Conservation (phyloP, 2,797 vertebrate genomes). For the Mus spretus region DNA sequence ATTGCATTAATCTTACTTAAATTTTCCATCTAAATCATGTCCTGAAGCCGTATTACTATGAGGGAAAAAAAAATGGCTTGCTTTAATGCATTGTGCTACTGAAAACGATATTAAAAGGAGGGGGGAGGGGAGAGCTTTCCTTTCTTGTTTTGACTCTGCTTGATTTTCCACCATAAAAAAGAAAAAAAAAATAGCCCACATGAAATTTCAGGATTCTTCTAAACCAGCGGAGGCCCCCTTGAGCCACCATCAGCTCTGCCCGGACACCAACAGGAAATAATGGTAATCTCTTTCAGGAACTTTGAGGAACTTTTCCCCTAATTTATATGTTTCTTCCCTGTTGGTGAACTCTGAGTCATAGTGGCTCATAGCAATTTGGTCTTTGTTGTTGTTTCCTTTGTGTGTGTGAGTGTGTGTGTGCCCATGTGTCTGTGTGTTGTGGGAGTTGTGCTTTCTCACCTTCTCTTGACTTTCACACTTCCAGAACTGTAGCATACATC, state of each 20-base stretch:
- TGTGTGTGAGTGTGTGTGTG: background rate
- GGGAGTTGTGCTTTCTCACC: background rate
- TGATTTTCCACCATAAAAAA: constrained; percentile 82
- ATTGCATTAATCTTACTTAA: constrained; percentile 97
- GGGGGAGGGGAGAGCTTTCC: constrained; percentile 71
- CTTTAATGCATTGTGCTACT: constrained; percentile 91
- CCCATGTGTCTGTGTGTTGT: accelerated
- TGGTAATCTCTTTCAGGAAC: constrained; percentile 55
- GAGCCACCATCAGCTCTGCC: constrained; percentile 72
- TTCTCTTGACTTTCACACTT: constrained; percentile 69
- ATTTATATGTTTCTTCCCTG: constrained; percentile 55
- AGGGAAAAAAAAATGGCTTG: constrained; percentile 86
- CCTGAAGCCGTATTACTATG: constrained; percentile 87
- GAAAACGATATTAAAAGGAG: constrained; percentile 89
- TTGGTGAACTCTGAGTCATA: constrained; percentile 3
- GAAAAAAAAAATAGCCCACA: constrained; percentile 73
- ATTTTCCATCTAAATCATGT: constrained; percentile 93
- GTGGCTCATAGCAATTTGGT: background rate
- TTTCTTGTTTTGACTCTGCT: constrained; percentile 79
- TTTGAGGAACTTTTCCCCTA: constrained; percentile 60
- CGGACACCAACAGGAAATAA: constrained; percentile 78
- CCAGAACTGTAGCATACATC: constrained; percentile 78
- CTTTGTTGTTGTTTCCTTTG: constrained; percentile 65
- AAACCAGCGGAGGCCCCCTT: constrained; percentile 75
- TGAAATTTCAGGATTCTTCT: constrained; percentile 84